Percentiles rank a stretch among this genome's conserved stretches.
Conservation (phyloP, 2,113 vertebrate genomes). For the Todiramphus saurophagus region DNA sequence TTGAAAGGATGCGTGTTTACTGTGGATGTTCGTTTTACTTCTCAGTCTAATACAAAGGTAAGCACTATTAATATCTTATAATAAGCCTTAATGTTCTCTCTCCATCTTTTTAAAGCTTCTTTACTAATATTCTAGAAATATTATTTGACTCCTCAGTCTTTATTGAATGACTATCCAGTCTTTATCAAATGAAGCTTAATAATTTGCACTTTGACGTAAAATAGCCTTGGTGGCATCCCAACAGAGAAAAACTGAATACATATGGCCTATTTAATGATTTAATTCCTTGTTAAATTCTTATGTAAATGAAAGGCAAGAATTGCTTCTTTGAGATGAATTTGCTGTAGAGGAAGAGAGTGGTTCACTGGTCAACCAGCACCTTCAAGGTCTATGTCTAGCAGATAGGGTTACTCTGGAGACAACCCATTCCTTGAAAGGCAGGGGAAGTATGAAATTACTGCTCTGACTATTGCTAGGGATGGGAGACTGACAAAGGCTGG, state of each 20-base stretch:
- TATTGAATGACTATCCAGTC: background rate
- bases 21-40: background rate
- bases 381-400: background rate
- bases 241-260: background rate
- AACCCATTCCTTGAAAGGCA: background rate
- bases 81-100: background rate
- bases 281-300: background rate
- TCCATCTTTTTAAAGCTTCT: background rate
- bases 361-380: background rate
- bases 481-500: background rate
- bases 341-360: background rate
- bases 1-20: background rate
- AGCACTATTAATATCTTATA: background rate
- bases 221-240: background rate
- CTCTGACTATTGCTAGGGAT: background rate
- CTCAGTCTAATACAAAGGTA: background rate
- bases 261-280: background rate
- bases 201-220: background rate
- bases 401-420: background rate
- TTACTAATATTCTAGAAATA: background rate
- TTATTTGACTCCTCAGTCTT: background rate
- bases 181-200: background rate
- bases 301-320: background rate
- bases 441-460: background rate
- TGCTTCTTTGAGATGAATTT: background rate